Base-by-base conservation (phyloP, 2,888 invertebrate genomes). In the Erebia epiphron region DNA sequence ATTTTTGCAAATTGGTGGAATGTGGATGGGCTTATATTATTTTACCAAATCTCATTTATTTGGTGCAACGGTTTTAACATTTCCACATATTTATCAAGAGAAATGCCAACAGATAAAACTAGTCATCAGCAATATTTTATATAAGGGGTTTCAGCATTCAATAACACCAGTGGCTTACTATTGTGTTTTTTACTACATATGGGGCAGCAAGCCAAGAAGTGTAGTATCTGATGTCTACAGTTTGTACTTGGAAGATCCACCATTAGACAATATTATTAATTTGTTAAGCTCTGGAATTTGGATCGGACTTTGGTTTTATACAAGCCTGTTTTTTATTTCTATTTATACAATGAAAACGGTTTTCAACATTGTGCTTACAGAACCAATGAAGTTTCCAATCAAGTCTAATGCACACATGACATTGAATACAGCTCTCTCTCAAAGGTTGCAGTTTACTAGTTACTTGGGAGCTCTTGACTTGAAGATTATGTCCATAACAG, bases 381-480 rank as follows among this genome's bases (percentile, higher is more conserved):
- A 97, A 87, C 95, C 95, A 75, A 91, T 95, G 81, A 88, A 94
- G 57, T 96, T 97, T 83, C 94, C 95, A 1, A 93, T 97, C 75
- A 94, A 94, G 74, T 90, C 92, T 61, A 86, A 90, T 5, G 84
- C 79, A 60, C 84, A 82, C 65, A 79, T 96, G 0, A 95, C 94
- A 0, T 85, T 97, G 18, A 90, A 94, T 54, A 94, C 95, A 75
- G 96, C 95, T 26, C 83, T 97, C 21, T 89, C 92, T 3, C 94
- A 95, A 70, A 94, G 95, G 69, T 91, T 95, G 64, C 96, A 96
- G 10, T 95, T 97, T 66, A 94, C 96, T 74, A 96, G 96, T 83
- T 95, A 96, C 81, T 89, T 98, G 68, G 97, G 96, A 8, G 97
- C 96, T 73, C 92, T 96, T 73, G 97, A 97, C 84, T 92, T 98